phyloP scores from a whole-genome alignment of 2,797 vertebrate species.

The Champsocephalus gunnari region DNA sequence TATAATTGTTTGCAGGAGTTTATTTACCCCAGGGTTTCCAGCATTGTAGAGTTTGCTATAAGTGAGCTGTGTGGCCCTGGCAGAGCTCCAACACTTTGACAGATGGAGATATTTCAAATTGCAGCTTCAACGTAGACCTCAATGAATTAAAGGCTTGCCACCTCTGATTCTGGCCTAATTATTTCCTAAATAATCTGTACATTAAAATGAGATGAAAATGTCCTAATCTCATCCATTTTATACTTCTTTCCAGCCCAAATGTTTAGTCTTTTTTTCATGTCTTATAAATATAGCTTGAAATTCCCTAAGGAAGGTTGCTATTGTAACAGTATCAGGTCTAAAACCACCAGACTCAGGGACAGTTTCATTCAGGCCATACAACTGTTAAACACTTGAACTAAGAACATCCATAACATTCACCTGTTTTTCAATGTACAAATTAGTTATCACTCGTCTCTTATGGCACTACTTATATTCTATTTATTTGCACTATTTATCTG shows the following conservation, averaged over 20 bases:
- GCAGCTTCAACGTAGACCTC: background rate
- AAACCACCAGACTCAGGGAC: too few relatives aligned
- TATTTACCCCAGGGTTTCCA: slow-evolving; percentile 13
- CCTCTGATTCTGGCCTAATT: background rate
- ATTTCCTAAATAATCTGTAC: background rate
- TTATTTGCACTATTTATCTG: too few relatives aligned
- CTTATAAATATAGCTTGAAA: slow-evolving; percentile 22
- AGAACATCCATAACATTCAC: too few relatives aligned
- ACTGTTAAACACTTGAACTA: too few relatives aligned
- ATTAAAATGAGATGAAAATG: slow-evolving; percentile 24
- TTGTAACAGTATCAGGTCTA: too few relatives aligned
- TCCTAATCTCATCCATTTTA: slow-evolving; percentile 15
- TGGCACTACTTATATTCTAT: too few relatives aligned
- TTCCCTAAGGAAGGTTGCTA: background rate
- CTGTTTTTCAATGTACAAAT: too few relatives aligned
- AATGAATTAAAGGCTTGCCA: background rate
- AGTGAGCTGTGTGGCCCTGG: background rate
- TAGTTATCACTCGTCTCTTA: too few relatives aligned
- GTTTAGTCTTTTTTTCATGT: background rate
- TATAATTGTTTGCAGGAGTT: slow-evolving; percentile 19
- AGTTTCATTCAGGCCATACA: too few relatives aligned
- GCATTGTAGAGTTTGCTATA: slow-evolving; percentile 5
- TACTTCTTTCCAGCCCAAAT: background rate
- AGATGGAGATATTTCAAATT: slow-evolving; percentile 7
- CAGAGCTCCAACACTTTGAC: slow-evolving; percentile 11